A percentile compares a stretch with the other conserved stretches of the same genome.
Conservation (phyloP, 2,888 invertebrate genomes). For the Erpobdella octoculata region DNA sequence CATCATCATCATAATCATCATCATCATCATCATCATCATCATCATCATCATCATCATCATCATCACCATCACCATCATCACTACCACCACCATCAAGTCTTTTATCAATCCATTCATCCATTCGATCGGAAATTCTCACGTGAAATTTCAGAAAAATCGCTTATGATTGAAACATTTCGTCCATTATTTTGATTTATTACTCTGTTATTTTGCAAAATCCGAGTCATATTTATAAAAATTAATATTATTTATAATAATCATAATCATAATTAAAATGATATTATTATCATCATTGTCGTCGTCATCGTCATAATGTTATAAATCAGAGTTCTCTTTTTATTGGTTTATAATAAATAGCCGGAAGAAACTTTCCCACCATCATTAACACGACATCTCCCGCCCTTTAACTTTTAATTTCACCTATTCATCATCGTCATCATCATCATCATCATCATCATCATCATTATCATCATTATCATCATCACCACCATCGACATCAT, state of each 20-base stretch:
- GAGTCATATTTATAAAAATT: neutral
- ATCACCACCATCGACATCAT: neutral
- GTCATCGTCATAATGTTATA: too few species aligned
- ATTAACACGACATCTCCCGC: too few species aligned
- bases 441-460: neutral
- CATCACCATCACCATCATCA: neutral
- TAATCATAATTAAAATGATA: neutral
- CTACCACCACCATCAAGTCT: neutral
- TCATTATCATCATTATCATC: neutral
- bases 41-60: neutral
- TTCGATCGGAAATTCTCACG: neutral
- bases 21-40: slow-evolving; percentile 3
- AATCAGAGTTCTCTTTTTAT: too few species aligned
- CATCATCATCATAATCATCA: neutral
- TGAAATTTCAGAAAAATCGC: neutral
- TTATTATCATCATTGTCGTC: neutral
- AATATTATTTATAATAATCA: neutral
- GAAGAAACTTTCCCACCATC: too few species aligned
- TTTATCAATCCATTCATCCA: neutral
- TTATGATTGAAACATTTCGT: too few species aligned
- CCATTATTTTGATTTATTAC: too few species aligned
- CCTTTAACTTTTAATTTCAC: too few species aligned
- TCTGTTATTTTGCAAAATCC: too few species aligned
- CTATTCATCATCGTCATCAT: neutral
- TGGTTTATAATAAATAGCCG: too few species aligned